Percentiles rank a stretch among this genome's conserved stretches.
phyloP scores from a whole-genome alignment of 1,140 invertebrate species.

The Ericerus pela region DNA sequence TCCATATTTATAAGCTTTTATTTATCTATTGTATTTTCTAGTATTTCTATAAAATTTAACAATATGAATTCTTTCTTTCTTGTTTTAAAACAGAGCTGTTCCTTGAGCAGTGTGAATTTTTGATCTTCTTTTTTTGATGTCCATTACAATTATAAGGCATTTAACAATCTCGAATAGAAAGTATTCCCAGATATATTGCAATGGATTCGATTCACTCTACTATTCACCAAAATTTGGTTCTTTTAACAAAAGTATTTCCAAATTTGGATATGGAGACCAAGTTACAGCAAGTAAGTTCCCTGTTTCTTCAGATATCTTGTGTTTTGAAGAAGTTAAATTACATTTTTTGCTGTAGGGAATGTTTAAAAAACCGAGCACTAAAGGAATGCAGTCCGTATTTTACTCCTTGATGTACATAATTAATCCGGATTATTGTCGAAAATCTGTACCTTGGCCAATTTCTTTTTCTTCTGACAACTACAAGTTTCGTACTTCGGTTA shows the following conservation, averaged over 20 bases:
- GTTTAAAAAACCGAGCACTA: conserved; percentile 2
- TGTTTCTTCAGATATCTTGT: not conserved
- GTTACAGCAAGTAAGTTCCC: not conserved
- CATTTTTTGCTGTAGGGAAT: not conserved
- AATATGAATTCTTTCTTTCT: too few relatives aligned
- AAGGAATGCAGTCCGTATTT: conserved; percentile 1
- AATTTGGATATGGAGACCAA: not conserved
- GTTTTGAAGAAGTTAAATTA: not conserved
- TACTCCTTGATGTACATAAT: not conserved
- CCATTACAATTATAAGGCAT: too few relatives aligned
- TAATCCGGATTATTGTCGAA: conserved; percentile 4
- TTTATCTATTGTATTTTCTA: too few relatives aligned
- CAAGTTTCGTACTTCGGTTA: not conserved
- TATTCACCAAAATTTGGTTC: not conserved
- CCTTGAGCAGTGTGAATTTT: too few relatives aligned
- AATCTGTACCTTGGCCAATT: not conserved
- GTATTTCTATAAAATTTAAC: too few relatives aligned
- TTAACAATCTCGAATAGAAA: too few relatives aligned
- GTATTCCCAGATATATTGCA: too few relatives aligned
- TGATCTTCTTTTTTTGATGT: too few relatives aligned
- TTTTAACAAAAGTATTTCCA: not conserved
- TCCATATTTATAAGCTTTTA: too few relatives aligned
- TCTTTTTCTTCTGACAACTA: not conserved
- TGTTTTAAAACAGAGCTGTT: too few relatives aligned
- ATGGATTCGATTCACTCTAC: not conserved